phyloP scores from a whole-genome alignment of 1,140 invertebrate species.

The Eupristina koningsbergeri region DNA sequence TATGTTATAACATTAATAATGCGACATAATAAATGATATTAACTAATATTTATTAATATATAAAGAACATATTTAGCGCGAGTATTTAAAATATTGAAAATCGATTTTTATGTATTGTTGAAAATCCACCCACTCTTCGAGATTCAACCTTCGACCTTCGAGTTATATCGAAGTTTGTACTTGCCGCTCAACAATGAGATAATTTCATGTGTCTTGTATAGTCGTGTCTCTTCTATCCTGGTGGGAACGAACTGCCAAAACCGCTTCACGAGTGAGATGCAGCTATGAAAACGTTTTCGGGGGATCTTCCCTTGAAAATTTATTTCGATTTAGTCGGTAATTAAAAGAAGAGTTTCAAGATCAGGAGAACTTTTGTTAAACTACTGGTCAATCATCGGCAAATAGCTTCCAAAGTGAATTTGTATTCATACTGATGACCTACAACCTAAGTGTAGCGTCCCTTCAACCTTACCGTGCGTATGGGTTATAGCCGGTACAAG shows the following conservation, averaged over 20 bases:
- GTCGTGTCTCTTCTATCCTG: neutral
- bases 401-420: neutral
- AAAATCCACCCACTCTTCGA: neutral
- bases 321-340: neutral
- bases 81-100: too few relatives aligned
- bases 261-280: conserved; percentile 17
- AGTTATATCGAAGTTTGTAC: neutral
- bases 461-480: neutral
- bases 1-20: too few relatives aligned
- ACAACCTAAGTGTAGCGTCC: conserved; percentile 24
- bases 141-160: neutral
- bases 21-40: too few relatives aligned
- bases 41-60: too few relatives aligned
- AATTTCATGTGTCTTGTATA: neutral
- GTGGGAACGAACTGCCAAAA: conserved; percentile 3
- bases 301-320: conserved; percentile 18
- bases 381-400: neutral
- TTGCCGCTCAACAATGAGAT: neutral
- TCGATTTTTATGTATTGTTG: neutral
- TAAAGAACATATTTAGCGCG: too few relatives aligned
- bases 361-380: too few relatives aligned
- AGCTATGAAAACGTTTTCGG: conserved; percentile 3
- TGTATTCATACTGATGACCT: conserved; percentile 1
- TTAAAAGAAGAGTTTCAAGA: neutral
- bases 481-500: neutral